Evolutionary conservation across 2,113 vertebrate species (phyloP), one percentile per base, ranked within the genome.

Genomic region (Dromas ardeola): DNA sequence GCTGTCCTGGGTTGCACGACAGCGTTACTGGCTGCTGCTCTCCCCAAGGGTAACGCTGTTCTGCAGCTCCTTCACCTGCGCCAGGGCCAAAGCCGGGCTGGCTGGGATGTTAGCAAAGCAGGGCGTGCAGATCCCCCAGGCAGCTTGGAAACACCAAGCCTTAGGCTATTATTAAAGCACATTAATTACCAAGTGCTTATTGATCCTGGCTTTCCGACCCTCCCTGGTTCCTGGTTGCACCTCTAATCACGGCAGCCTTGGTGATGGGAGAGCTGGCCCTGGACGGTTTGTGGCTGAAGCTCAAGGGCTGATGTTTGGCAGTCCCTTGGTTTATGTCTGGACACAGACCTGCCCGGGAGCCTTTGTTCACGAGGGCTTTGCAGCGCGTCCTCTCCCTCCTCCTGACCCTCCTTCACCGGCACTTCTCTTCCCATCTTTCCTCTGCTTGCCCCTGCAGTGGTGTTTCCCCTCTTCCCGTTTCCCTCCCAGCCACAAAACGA

Each of bases 1-100:
- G 61, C 30, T 58, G 55, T 62, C 2, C 1, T 0, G 3, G 72
- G 47, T 63, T 0, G 0, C 19, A 25, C 0, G 1, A 45, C 80
- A 59, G 81, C 77, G 55, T 93, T 50, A 47, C 18, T 6, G 6
- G 42, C 82, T 50, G 63, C 59, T 58, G 50, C 38, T 52, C 12
- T 78, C 74, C 81, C 0, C 0, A 80, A 32, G 65, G 43, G 15
- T 42, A 59, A 59, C 0, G 0, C 18, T 1, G 3, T n/a, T 36
- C 38, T 67, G 52, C 55, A 59, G 69, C 66, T 77, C 72, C 74
- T 53, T 81, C 76, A 56, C 50, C 62, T 42, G 53, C 2, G 2
- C 1, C 6, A 79, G 61, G n/a, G 61, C 27, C n/a, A 40, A 58
- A 53, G 45, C 53, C 11, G 8, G 20, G 38, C 59, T 55, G 69